Conservation (phyloP, 2,113 vertebrate genomes). For the Sinocyclocheilus anshuiensis region DNA sequence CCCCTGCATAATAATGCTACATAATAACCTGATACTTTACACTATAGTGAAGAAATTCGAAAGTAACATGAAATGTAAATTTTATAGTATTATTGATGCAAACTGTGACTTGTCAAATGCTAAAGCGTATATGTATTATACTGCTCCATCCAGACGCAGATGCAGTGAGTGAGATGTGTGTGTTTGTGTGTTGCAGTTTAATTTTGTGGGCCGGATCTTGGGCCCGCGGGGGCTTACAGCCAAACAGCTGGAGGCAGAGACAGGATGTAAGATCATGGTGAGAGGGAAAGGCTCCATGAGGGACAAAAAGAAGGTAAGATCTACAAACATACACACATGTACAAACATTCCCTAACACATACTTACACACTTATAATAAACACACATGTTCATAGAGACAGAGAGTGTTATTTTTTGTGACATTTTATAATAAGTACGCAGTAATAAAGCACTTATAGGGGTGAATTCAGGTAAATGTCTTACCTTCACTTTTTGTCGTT, state of each 20-base stretch:
- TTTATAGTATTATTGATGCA: neutral
- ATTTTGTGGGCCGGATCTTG: conserved; percentile 91
- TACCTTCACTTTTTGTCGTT: no score
- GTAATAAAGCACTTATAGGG: neutral
- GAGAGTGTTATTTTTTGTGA: neutral
- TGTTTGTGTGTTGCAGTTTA: conserved; percentile 77
- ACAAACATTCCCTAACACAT: neutral
- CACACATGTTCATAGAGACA: neutral
- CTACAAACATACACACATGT: conserved; percentile 1
- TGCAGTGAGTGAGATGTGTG: conserved; percentile 22
- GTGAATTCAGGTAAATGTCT: no score
- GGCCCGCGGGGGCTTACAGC: conserved; percentile 89
- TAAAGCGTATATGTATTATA: neutral
- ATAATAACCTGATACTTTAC: no score
- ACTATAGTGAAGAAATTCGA: neutral
- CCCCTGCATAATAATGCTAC: neutral
- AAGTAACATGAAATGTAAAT: no score
- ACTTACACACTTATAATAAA: neutral
- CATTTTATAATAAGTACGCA: neutral
- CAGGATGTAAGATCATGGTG: conserved; percentile 93
- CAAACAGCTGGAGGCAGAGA: conserved; percentile 90
- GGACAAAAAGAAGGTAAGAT: conserved; percentile 89
- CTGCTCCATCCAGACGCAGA: neutral
- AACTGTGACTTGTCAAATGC: neutral
- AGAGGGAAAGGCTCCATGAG: conserved; percentile 92